Evolutionary conservation across 2,888 invertebrate genomes (phyloP), one percentile per base, ranked within the genome.

Genomic region (Falcaria lacertinaria): DNA sequence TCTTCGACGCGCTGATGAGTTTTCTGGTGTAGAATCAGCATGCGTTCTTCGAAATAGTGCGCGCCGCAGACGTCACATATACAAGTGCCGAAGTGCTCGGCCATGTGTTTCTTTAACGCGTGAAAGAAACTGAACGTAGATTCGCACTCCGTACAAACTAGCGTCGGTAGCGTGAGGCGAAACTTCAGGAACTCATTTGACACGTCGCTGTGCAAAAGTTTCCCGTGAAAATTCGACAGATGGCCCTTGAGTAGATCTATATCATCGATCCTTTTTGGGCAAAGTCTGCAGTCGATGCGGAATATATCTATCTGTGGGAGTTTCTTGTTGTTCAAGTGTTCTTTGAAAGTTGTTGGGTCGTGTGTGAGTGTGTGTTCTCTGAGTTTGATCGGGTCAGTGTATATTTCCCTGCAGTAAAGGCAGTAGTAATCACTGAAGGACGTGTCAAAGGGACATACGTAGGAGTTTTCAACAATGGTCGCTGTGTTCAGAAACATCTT

Each of bases 21-120:
- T 13, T 80, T 76, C 19, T 80, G 69, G 54, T 91, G 88, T 14
- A 84, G 57, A 1, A 75, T 43, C 11, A 90, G 50, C 62, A 90
- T 90, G 0, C 85, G 62, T 2, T 81, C 78, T 39, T 89, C 87
- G 7, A 89, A 80, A 39, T 90, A 91, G 36, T 86, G 81, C 0
- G 88, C 89, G 0, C 88, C 83, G 45, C 87, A 88, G 0, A 80
- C 54, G 34, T 87, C 82, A 6, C 89, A 89, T 0, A 86, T 79
- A 6, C 77, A 82, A 0, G 80, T 79, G 0, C 85, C 84, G 17
- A 87, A 87, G 50, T 86, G 86, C 4, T 81, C 77, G 0, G 81
- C 80, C 86, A 84, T 86, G 41, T 82, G 83, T 34, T 86, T 83
- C 38, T 82, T 80, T 6, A 87, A 38, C 0, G 82, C 80, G 43